Conservation (phyloP, 2,888 invertebrate genomes). For the Ptilodon capucinus region DNA sequence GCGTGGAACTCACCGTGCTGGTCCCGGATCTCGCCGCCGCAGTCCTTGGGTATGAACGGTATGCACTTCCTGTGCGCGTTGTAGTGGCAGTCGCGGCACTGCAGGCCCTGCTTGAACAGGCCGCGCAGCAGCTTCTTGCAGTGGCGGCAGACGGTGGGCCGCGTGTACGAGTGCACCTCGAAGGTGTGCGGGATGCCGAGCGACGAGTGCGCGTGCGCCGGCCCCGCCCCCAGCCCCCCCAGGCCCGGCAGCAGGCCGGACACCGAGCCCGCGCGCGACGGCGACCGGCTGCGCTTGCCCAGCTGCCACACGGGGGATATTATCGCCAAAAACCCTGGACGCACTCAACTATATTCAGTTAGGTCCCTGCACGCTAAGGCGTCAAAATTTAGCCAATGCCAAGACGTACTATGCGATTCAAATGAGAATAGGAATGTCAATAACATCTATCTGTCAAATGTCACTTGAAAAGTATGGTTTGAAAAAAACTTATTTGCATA, state of each 20-base stretch:
- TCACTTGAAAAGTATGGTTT: too few species aligned
- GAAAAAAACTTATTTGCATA: too few species aligned
- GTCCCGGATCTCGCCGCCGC: conserved; percentile 87
- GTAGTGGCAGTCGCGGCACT: conserved; percentile 98
- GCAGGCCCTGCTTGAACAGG: conserved; percentile 97
- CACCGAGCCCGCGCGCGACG: conserved; percentile 85
- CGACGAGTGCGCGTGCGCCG: too few species aligned
- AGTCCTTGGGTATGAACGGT: conserved; percentile 94
- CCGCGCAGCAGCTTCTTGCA: conserved; percentile 98
- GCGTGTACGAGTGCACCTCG: conserved; percentile 97
- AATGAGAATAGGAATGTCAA: too few species aligned
- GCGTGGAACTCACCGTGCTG: conserved; percentile 69
- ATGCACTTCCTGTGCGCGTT: conserved; percentile 98
- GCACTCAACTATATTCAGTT: too few species aligned
- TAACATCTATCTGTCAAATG: too few species aligned
- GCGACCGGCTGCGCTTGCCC: conserved; percentile 85
- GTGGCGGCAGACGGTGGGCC: conserved; percentile 97
- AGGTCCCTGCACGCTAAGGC: too few species aligned
- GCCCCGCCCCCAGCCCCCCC: conserved; percentile 10
- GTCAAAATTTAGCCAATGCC: too few species aligned
- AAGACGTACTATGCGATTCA: too few species aligned
- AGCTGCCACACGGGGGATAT: conserved; percentile 23
- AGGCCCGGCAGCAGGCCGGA: conserved; percentile 28
- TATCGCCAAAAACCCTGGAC: too few species aligned
- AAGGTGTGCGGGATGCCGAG: conserved; percentile 93